Base-by-base conservation (phyloP, 2,113 vertebrate species). In the Eclectus roratus region DNA sequence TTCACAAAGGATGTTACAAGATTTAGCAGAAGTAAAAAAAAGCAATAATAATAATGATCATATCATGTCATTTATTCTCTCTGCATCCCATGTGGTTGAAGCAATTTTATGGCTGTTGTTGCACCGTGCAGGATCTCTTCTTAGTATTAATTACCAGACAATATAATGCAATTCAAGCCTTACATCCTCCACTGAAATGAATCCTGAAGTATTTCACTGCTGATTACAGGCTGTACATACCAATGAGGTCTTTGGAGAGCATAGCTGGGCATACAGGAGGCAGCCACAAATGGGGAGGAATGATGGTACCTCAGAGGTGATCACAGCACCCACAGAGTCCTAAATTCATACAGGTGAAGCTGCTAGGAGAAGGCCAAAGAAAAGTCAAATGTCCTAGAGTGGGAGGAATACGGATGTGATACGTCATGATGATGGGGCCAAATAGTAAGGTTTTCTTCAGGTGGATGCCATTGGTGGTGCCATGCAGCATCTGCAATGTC, bases 31-130 rank as follows among this genome's bases (percentile, higher is more conserved):
- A 94, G 56, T 39, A 68, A 81, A 77, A 9, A 10, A 72, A 31
- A 11, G 11, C 13, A 23, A 83, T 52, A 87, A 91, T 92, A 93
- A 43, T 76, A 87, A 84, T 78, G 55, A 79, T 85, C 5, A 19
- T 72, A 82, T 85, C 4, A 12, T 89, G 46, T 76, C 52, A 73
- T 96, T 96, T 95, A 69, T 94, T 97, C 82, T 88, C 23, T 76
- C 70, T 71, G 80, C 60, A 81, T 90, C 55, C 89, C 41, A 60
- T 37, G 58, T 65, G 92, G 76, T n/a, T 89, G 82, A 94, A 94
- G 72, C 64, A 96, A 91, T 90, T 97, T 93, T 89, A 87, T 23
- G 84, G 77, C 71, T 91, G n/a, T 82, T 88, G 68, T 84, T 97
- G 78, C 69, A 73, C 31, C 52, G 33, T 80, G 33, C 56, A 19